Evolutionary conservation across 2,113 vertebrate genomes (phyloP), one percentile per base, ranked within the genome.

Genomic region (Phylloscopus trochiloides): DNA sequence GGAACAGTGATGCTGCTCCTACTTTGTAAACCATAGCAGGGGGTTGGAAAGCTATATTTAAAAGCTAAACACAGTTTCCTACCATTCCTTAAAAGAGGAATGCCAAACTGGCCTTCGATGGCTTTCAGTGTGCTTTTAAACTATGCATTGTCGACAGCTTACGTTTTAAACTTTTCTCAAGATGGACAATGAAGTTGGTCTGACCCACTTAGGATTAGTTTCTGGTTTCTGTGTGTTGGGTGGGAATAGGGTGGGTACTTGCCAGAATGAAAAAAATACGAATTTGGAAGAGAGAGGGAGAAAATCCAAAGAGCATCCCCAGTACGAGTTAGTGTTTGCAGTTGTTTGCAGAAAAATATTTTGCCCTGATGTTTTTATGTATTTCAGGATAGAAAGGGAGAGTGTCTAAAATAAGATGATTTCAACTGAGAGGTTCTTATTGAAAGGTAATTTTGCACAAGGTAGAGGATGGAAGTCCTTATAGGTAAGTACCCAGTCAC

Each of bases 21-120:
- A 38, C 50, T 92, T 93, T 54, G 10, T 68, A 95, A 96, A 63
- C 5, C 72, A 78, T 94, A 90, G 31, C 22, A 42, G 36, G 63
- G 54, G 36, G 21, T 57, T 86, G 68, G 93, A 93, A 88, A 81
- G 52, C 72, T 92, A 13, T 78, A 78, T 92, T 90, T 95, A 74
- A 95, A 97, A 94, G 28, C 51, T 45, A 81, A 94, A 71, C 28
- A 62, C 66, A 63, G 20, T 90, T 83, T 93, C 34, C 52, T 83
- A 67, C 28, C 16, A 42, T 51, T 21, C 48, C 29, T 86, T 88
- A 71, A 59, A 90, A 88, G 43, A 73, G 9, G 59, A 4, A 43
- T 70, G 61, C 45, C 57, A 57, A 92, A 80, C 12, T 74, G 55
- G 24, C 40, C 75, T 90, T 85, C 14, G 5, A 5, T 55, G 70